phyloP scores from a whole-genome alignment of 2,113 vertebrate species.

The Mastomys coucha region DNA sequence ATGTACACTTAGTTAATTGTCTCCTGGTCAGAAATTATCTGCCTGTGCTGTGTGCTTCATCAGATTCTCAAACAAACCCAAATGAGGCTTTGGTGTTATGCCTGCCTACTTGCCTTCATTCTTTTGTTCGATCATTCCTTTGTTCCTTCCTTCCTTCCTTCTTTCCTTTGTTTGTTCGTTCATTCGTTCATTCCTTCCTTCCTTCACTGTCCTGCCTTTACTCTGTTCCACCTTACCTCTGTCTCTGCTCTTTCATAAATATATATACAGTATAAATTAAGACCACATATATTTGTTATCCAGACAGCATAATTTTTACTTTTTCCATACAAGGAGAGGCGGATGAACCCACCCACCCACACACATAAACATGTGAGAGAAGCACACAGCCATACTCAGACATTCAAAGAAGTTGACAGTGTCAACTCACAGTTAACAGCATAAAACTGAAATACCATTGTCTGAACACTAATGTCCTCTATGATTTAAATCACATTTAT shows the following conservation, averaged over 20 bases:
- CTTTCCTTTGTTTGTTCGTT: background rate
- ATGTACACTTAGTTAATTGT: background rate
- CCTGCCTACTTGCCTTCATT: fast-evolving
- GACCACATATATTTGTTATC: background rate
- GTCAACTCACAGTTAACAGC: background rate
- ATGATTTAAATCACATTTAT: background rate
- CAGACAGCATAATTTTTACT: background rate
- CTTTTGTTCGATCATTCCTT: background rate
- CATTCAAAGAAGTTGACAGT: background rate
- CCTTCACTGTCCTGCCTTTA: background rate
- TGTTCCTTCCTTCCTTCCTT: too few relatives aligned
- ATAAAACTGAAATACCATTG: background rate
- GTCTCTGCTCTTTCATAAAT: background rate
- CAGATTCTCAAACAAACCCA: background rate
- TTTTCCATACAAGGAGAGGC: background rate
- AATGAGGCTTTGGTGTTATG: too few relatives aligned
- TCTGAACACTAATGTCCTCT: background rate
- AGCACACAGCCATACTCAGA: background rate
- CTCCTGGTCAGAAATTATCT: background rate
- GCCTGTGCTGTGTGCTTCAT: background rate
- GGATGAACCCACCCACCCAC: background rate
- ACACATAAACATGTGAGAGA: background rate
- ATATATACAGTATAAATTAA: background rate
- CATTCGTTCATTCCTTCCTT: background rate
- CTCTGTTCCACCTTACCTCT: background rate